Evolutionary conservation across 23 tunicate genomes (phyloP), one percentile per base, ranked within the genome.

Genomic region (Trididemnum clinides): DNA sequence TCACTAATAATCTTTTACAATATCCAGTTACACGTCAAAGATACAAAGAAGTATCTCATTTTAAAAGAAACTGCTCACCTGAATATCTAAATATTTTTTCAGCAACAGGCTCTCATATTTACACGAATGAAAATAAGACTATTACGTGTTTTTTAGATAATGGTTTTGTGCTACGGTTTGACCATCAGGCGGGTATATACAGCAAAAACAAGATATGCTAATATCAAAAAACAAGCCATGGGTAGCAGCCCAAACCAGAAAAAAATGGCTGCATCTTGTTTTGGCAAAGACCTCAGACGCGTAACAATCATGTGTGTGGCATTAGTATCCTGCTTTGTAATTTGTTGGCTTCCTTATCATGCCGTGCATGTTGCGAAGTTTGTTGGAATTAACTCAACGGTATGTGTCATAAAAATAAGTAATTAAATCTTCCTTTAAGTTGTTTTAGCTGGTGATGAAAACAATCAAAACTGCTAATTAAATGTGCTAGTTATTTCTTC

Each of bases 221-320:
- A 38, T 19, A 2, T 7, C 80, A 73, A 23, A 36, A 7, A 36
- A 19, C 38, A 35, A 28, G 6, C 37, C 4, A 57, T 74, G 2
- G 27, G 32, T 4, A 70, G 30, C 39, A 7, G 37, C 6, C 6
- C 18, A 28, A 32, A 10, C 39, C 39, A 15, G 22, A 39, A 39
- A 23, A 39, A 73, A 19, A 89, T 84, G 71, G 29, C 80, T 2
- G 28, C 71, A 20, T 35, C 69, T 31, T 57, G 78, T 1, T 87
- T 91, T 22, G 84, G 82, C 76, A 64, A 37, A 22, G 97, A 92
- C 29, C 82, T 85, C 27, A 49, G 57, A 33, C 51, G 92, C 6
- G 89, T 92, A 34, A 87, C 97, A 27, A 82, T 92, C 22, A 88
- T 88, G 92, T 92, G 97, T 64, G 92, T 92, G 3, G 87, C 85